Evolutionary conservation across 2,797 vertebrate genomes (phyloP).

Genomic region (Molossus molossus): DNA sequence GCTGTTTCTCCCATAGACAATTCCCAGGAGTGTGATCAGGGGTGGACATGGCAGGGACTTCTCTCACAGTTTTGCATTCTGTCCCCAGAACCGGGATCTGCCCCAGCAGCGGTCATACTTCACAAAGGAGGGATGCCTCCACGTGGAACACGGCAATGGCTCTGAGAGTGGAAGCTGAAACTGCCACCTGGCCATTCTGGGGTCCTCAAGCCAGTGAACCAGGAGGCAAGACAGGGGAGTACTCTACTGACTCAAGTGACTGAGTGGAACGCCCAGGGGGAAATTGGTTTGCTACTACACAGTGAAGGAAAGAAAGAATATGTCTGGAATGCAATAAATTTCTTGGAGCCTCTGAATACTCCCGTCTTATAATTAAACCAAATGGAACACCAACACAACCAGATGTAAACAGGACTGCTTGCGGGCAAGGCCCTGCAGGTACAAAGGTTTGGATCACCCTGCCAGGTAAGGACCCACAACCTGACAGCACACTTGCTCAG

Average conservation of each 20-base stretch:
- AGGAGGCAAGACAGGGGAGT: background rate
- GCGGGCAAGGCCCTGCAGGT: background rate
- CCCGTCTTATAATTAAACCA: background rate
- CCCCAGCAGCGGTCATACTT: background rate
- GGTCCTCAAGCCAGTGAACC: conserved; percentile 5
- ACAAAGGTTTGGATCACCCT: background rate
- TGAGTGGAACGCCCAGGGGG: background rate
- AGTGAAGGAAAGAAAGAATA: background rate
- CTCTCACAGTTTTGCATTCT: background rate
- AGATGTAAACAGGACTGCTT: background rate
- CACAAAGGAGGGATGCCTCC: background rate
- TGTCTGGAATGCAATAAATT: conserved; percentile 2
- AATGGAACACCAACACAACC: background rate
- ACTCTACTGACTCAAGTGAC: background rate
- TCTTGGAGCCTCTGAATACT: background rate
- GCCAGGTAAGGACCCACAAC: background rate
- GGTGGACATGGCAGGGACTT: background rate
- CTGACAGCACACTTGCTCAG: background rate
- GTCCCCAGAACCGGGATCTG: background rate
- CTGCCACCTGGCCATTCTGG: background rate
- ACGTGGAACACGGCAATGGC: background rate
- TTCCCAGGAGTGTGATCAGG: background rate
- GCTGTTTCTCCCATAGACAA: background rate
- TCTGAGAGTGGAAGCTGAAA: conserved; percentile 9
- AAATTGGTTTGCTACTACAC: background rate